A percentile compares a stretch with the other conserved stretches of the same genome.
Evolutionary conservation across 2,888 invertebrate genomes (phyloP).

Genomic region (Troides aeacus): DNA sequence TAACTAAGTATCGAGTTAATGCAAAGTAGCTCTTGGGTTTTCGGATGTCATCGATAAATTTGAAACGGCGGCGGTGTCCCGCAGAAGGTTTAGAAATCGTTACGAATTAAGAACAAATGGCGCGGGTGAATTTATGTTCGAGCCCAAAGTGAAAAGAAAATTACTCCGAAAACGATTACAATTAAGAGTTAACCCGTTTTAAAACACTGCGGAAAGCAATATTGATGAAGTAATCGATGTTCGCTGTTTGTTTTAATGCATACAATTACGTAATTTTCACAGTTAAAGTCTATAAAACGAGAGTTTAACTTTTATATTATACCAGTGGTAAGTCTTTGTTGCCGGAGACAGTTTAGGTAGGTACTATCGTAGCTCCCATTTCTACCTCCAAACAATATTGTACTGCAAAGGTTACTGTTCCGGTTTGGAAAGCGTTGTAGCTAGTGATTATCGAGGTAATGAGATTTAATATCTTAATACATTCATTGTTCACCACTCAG

Average conservation of each 20-base stretch:
- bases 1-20: not conserved
- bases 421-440: too few species aligned
- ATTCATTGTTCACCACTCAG: too few species aligned
- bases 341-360: too few species aligned
- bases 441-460: too few species aligned
- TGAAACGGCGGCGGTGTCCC: slow-evolving; percentile 8
- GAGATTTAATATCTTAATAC: too few species aligned
- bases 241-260: not conserved
- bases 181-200: slow-evolving; percentile 24
- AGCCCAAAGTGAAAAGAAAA: slow-evolving; percentile 19
- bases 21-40: not conserved
- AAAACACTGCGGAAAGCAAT: slow-evolving; percentile 6
- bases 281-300: not conserved
- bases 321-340: too few species aligned
- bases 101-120: slow-evolving; percentile 26
- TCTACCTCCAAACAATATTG: too few species aligned
- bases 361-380: too few species aligned
- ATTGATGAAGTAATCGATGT: not conserved
- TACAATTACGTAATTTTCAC: not conserved
- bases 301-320: too few species aligned
- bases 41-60: slow-evolving; percentile 8
- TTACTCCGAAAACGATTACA: slow-evolving; percentile 17
- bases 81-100: slow-evolving; percentile 17
- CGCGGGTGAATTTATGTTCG: slow-evolving; percentile 18
- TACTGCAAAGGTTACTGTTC: too few species aligned